Percentiles rank a stretch among this genome's conserved stretches.
These are phyloP conservation scores for Barypeithes pellucidus DNA, from an alignment of 2,888 invertebrate genomes.

Conservation along the genomic window DNA sequence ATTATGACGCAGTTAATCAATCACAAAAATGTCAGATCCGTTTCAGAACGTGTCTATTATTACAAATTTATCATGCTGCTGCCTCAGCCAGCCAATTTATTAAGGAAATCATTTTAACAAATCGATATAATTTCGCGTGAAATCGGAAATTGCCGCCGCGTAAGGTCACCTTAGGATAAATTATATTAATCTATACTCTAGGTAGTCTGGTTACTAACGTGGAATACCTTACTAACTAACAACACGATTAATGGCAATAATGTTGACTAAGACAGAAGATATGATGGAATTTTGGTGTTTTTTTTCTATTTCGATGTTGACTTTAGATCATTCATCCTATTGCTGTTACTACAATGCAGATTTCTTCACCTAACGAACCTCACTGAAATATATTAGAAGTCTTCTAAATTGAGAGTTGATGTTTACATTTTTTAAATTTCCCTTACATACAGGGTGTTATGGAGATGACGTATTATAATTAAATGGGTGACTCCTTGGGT, in stretches of 20 bases:
- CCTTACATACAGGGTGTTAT: no score
- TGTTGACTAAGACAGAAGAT: constrained; percentile 10
- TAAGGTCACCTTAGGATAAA: constrained; percentile 39
- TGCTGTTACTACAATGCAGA: no score
- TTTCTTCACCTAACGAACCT: no score
- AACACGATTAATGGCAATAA: constrained; percentile 9
- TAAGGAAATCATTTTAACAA: constrained; percentile 49
- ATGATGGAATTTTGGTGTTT: not conserved
- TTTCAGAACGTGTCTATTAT: constrained; percentile 49
- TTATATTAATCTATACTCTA: constrained; percentile 37
- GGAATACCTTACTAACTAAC: no score
- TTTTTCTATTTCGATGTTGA: no score
- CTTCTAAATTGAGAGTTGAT: no score
- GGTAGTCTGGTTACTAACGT: constrained; percentile 25
- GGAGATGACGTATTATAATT: no score
- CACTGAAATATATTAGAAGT: no score
- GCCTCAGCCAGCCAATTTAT: constrained; percentile 44
- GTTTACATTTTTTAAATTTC: no score
- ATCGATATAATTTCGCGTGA: constrained; percentile 52
- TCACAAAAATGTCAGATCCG: constrained; percentile 36
- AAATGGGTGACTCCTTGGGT: no score
- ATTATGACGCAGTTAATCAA: constrained; percentile 35
- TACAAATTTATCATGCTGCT: constrained; percentile 49
- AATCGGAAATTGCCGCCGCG: constrained; percentile 47
- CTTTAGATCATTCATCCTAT: no score